Conservation (phyloP, 2,888 invertebrate species). For the Liodrosophila aerea region DNA sequence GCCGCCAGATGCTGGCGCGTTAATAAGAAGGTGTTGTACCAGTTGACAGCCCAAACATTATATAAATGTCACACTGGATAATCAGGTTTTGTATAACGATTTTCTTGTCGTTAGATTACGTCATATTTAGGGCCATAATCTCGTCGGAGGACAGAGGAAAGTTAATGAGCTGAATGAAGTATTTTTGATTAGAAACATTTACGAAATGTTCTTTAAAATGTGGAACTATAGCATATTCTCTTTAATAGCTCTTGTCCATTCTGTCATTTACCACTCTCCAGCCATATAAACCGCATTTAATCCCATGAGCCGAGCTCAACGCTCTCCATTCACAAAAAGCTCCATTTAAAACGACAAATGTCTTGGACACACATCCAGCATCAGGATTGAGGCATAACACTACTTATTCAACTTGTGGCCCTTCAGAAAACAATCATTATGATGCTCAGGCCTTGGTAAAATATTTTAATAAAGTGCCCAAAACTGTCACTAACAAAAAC, state of each 20-base stretch:
- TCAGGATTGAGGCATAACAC: slow-evolving; percentile 7
- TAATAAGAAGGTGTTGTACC: slow-evolving; percentile 22
- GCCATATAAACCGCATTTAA: slow-evolving; percentile 7
- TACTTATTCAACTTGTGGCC: not conserved
- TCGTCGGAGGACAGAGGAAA: too few species aligned
- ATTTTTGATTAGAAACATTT: too few species aligned
- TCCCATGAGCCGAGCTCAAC: not conserved
- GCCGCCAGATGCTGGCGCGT: slow-evolving; percentile 6
- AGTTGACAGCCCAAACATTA: slow-evolving; percentile 24
- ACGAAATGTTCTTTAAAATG: too few species aligned
- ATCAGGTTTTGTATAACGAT: slow-evolving; percentile 3
- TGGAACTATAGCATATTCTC: too few species aligned
- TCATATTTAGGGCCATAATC: too few species aligned
- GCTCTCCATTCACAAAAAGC: slow-evolving; percentile 3
- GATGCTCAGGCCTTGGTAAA: slow-evolving; percentile 42
- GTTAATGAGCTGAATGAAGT: too few species aligned
- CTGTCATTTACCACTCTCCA: not conserved
- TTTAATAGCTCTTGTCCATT: not conserved
- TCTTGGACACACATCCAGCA: slow-evolving; percentile 18
- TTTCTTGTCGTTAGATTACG: too few species aligned
- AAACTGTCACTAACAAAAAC: slow-evolving; percentile 70
- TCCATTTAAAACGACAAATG: slow-evolving; percentile 15
- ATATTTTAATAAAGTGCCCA: slow-evolving; percentile 73
- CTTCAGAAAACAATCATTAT: slow-evolving; percentile 48
- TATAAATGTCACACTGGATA: slow-evolving; percentile 17